Base-by-base conservation (phyloP, 2,113 vertebrate genomes). In the Podilymbus podiceps region DNA sequence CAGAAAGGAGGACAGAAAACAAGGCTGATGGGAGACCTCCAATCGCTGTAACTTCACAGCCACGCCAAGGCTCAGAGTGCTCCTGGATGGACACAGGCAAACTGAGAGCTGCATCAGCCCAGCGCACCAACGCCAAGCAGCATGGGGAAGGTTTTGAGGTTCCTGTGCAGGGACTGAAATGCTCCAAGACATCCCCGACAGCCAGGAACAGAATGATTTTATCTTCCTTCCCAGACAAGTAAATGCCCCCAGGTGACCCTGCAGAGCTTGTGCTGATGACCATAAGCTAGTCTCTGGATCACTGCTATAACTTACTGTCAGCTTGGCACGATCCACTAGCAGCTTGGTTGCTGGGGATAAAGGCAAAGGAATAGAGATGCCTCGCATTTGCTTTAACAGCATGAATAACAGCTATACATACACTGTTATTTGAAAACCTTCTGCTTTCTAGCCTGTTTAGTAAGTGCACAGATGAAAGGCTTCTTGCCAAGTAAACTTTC, bases 401-500 rank as follows among this genome's bases (percentile, higher is more conserved):
- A 82, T 55, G 73, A 95, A 9, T 49, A 92, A 84, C 77, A 92
- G 92, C 88, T 66, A 68, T 17, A 62, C 46, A 33, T 25, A 93
- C 74, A 85, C 64, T 88, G 85, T 25, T 69, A 89, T 82, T 82
- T 56, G 49, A 85, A 94, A 97, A 93, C 80, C 88, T 93, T 92
- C 83, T 89, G 90, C 89, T 95, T 92, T 82, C 40, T 89, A 82
- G 84, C 46, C 90, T 85, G 86, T 76, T 95, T 91, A 66, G 83
- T 80, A 87, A 94, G 86, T 27, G 58, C 67, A 95, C 86, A 91
- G 91, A 90, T 91, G 84, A 97, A 95, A 94, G 66, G 86, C 69
- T 95, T 91, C 86, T 96, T 93, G 92, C 80, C 92, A 95, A 97
- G 66, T 62, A 88, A 96, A 85, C 85, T 76, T 92, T 93, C 87